Evolutionary conservation across 2,113 vertebrate species (phyloP).

Genomic region (Cromileptes altivelis): DNA sequence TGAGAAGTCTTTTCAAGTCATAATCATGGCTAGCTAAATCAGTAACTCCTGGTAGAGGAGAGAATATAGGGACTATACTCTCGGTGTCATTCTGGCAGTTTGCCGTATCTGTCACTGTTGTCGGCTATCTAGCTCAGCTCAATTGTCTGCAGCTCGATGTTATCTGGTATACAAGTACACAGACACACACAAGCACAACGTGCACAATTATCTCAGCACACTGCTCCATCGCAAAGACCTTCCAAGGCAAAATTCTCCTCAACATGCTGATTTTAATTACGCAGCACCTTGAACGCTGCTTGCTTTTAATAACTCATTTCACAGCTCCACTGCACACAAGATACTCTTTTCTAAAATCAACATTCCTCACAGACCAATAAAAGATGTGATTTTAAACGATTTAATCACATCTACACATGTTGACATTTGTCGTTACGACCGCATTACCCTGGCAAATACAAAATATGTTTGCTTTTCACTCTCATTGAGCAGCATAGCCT

Average conservation of each 20-base stretch:
- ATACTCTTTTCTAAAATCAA: slow-evolving; percentile 29
- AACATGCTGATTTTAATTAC: slow-evolving; percentile 41
- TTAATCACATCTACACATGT: slow-evolving; percentile 36
- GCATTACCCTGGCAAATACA: slow-evolving; percentile 30
- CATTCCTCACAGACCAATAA: slow-evolving; percentile 13
- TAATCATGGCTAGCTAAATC: slow-evolving; percentile 79
- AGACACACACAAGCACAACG: neutral
- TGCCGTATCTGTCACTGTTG: slow-evolving; percentile 43
- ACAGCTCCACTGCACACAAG: slow-evolving; percentile 16
- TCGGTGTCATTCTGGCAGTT: slow-evolving; percentile 67
- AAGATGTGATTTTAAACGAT: slow-evolving; percentile 13
- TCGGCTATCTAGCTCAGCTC: slow-evolving; percentile 35
- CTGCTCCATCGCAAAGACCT: neutral
- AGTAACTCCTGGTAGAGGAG: slow-evolving; percentile 67
- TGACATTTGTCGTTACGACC: slow-evolving; percentile 31
- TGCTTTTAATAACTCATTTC: slow-evolving; percentile 37
- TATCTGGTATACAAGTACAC: slow-evolving; percentile 32
- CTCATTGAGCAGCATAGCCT: slow-evolving; percentile 15
- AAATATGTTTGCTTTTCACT: slow-evolving; percentile 47
- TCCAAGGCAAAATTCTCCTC: slow-evolving; percentile 6
- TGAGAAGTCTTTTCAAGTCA: slow-evolving; percentile 77
- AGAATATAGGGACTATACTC: slow-evolving; percentile 51
- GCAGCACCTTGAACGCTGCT: slow-evolving; percentile 14
- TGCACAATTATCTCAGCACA: slow-evolving; percentile 16
- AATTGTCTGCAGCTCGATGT: slow-evolving; percentile 36